Conservation (phyloP, 2,113 vertebrate genomes). For the Isichthys henryi region DNA sequence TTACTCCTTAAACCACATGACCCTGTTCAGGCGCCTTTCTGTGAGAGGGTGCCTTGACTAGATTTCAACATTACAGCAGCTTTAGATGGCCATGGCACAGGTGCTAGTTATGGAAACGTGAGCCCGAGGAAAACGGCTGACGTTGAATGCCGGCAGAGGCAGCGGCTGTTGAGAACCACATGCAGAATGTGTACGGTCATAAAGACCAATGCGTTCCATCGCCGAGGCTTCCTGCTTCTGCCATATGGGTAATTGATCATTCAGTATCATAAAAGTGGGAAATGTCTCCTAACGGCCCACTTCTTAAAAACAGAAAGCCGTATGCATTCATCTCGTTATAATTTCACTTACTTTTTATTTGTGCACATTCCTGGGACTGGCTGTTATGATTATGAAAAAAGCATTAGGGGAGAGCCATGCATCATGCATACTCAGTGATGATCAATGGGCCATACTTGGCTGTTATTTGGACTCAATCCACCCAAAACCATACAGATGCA, state of each 20-base stretch:
- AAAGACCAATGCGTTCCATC: slow-evolving; percentile 19
- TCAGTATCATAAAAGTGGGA: slow-evolving; percentile 49
- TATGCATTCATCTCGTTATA: slow-evolving; percentile 37
- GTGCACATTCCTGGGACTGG: slow-evolving; percentile 38
- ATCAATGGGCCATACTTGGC: slow-evolving; percentile 49
- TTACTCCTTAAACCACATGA: background rate
- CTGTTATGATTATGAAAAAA: slow-evolving; percentile 54
- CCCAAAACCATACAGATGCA: slow-evolving; percentile 8
- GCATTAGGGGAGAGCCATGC: slow-evolving; percentile 47
- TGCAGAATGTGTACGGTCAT: slow-evolving; percentile 29
- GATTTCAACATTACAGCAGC: slow-evolving; percentile 35
- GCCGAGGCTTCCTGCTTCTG: slow-evolving; percentile 31
- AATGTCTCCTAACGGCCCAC: slow-evolving; percentile 51
- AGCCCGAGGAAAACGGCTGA: slow-evolving; percentile 43
- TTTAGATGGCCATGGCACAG: slow-evolving; percentile 49
- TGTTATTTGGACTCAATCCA: slow-evolving; percentile 36
- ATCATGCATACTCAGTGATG: slow-evolving; percentile 46
- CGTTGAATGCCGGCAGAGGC: slow-evolving; percentile 30
- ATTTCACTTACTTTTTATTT: slow-evolving; percentile 42
- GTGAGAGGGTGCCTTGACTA: background rate
- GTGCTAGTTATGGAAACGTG: slow-evolving; percentile 39
- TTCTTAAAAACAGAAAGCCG: slow-evolving; percentile 48
- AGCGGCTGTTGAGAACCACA: slow-evolving; percentile 59
- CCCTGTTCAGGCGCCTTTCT: background rate
- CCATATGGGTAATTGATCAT: slow-evolving; percentile 65